Evolutionary conservation across 2,888 invertebrate genomes (phyloP), one percentile per base, ranked within the genome.

Genomic region (Nasonia oneida): DNA sequence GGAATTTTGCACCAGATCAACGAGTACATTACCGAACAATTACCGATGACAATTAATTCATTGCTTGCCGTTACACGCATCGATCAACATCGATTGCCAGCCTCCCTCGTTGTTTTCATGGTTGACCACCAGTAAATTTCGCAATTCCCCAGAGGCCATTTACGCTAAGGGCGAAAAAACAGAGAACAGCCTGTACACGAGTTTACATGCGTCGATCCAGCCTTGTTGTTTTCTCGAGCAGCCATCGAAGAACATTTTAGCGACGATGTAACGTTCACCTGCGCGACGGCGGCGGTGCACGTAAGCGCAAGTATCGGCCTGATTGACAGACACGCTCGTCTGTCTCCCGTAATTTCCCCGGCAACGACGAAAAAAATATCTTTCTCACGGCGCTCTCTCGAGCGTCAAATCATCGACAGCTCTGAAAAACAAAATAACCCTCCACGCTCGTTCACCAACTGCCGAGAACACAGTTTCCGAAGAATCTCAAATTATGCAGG

Each of bases 401-500:
- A 29, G 42, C 73, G 73, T 33, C 57, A 61, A 61, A 67, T 67
- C 67, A 67, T 67, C 67, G 67, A 67, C 67, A 67, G 33, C 37
- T 3, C n/a, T 39, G n/a, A 73, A 73, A 73, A 42, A 42, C 39
- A 18, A 42, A 73, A 39, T 42, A 73, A 42, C 71, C 74, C 29
- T 29, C 1, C 29, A 29, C 0, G 39, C n/a, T 23, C 42, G n/a
- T 39, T 42, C 15, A n/a, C 33, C 15, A n/a, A 18, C 67, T 33
- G 73, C 18, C 37, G 53, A 47, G 37, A 73, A 47, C 78, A 67
- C 67, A 18, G 61, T 73, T 76, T 81, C 37, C 71, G 29, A 8
- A 15, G n/a, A 76, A 80, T 78, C 29, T 18, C 42, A 67, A 77
- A 86, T 86, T 84, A 86, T 86, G 74, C 84, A 81, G 84, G 81